A percentile compares a stretch with the other conserved stretches of the same genome.
Evolutionary conservation across 2,888 invertebrate genomes (phyloP).

Genomic region (Chorisops tibialis): DNA sequence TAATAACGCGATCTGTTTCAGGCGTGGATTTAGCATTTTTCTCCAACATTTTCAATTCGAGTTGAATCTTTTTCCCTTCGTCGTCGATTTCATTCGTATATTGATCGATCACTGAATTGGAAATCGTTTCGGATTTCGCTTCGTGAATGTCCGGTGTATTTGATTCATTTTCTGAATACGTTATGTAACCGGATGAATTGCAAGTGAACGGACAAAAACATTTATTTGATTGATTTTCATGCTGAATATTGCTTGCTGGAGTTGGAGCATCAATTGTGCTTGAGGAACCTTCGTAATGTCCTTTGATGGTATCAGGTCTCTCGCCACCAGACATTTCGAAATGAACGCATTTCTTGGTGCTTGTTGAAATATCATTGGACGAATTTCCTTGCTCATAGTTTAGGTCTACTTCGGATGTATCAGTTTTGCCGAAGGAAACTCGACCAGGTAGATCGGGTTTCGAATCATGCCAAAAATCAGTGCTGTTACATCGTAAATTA

Average conservation of each 20-base stretch:
- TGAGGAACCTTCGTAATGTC: not conserved
- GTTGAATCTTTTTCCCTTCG: conserved; percentile 10
- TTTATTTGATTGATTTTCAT: conserved; percentile 43
- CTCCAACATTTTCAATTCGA: conserved; percentile 6
- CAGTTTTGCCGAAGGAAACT: conserved; percentile 48
- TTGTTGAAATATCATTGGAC: conserved; percentile 31
- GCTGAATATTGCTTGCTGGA: not conserved
- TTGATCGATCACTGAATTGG: conserved; percentile 4
- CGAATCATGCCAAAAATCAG: conserved; percentile 28
- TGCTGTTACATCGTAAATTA: not conserved
- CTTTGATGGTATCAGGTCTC: conserved; percentile 33
- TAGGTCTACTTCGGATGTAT: conserved; percentile 41
- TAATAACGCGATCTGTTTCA: conserved; percentile 6
- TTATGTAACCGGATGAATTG: conserved; percentile 23
- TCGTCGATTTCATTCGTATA: conserved; percentile 18
- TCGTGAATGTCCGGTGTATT: not conserved
- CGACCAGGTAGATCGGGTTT: conserved; percentile 50
- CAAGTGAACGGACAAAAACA: conserved; percentile 36
- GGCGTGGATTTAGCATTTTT: conserved; percentile 6
- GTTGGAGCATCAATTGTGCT: not conserved
- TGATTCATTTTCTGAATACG: not conserved
- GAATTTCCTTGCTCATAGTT: conserved; percentile 48
- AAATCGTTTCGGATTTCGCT: not conserved
- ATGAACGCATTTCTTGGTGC: conserved; percentile 47
- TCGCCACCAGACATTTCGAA: conserved; percentile 44